Percentiles rank a stretch among this genome's conserved stretches.
Conservation (phyloP, 2,888 invertebrate genomes). For the Rhimphoctona megacephalus region DNA sequence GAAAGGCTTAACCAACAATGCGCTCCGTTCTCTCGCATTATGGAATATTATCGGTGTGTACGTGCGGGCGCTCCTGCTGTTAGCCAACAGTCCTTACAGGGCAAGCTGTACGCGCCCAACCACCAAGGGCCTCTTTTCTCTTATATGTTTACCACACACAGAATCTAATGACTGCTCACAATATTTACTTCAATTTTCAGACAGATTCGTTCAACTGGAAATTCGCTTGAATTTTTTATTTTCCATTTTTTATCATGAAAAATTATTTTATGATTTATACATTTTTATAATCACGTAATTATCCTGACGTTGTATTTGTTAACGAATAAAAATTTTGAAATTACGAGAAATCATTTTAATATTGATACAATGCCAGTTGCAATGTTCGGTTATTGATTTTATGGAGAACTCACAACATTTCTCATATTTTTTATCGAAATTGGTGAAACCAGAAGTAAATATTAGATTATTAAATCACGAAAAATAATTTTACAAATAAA, state of each 20-base stretch:
- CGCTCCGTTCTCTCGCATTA: slow-evolving; percentile 62
- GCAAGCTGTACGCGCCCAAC: slow-evolving; percentile 28
- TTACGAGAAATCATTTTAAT: neutral
- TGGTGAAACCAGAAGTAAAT: too few relatives aligned
- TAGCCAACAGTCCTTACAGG: slow-evolving; percentile 20
- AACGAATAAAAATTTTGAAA: neutral
- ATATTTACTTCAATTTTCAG: neutral
- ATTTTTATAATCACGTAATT: too few relatives aligned
- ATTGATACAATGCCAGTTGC: too few relatives aligned
- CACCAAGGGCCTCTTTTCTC: slow-evolving; percentile 14
- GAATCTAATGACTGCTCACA: slow-evolving; percentile 4
- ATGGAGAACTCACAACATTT: too few relatives aligned
- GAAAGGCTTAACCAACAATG: slow-evolving; percentile 63
- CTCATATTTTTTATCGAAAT: too few relatives aligned
- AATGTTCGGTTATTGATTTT: too few relatives aligned
- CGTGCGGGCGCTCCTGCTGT: slow-evolving; percentile 30
- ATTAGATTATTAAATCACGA: too few relatives aligned
- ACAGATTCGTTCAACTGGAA: neutral
- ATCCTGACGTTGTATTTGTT: neutral
- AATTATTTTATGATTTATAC: too few relatives aligned
- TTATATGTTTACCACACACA: neutral
- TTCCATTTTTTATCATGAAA: too few relatives aligned
- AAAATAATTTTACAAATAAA: too few relatives aligned
- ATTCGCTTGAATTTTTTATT: neutral
- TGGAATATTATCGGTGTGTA: slow-evolving; percentile 59